Conservation (phyloP, 2,113 vertebrate genomes). For the Eidolon helvum region DNA sequence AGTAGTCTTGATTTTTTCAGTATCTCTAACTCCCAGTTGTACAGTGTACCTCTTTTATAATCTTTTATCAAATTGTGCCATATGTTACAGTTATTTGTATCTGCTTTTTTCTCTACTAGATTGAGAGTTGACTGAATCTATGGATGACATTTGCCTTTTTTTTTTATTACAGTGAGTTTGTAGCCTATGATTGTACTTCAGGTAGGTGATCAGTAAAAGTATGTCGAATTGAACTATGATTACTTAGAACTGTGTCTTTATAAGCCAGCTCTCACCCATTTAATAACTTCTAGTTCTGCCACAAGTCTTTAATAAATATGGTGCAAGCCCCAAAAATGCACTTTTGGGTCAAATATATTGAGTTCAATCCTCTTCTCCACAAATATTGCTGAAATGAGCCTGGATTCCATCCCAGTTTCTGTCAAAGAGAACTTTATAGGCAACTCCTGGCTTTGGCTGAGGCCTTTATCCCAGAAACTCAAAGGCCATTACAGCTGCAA, state of each 20-base stretch:
- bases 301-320: conserved; percentile 78
- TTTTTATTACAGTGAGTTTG: not conserved
- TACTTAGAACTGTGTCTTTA: conserved; percentile 66
- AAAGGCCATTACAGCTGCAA: conserved; percentile 65
- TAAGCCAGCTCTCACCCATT: conserved; percentile 63
- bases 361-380: conserved; percentile 77
- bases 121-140: not conserved
- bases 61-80: not conserved
- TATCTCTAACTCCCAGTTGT: not conserved
- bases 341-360: conserved; percentile 79
- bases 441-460: conserved; percentile 72
- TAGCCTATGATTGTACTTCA: not conserved
- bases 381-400: conserved; percentile 79
- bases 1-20: not conserved
- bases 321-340: conserved; percentile 74
- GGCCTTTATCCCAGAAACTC: conserved; percentile 59
- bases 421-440: conserved; percentile 75
- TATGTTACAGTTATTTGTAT: not conserved
- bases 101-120: not conserved
- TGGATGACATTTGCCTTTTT: not conserved
- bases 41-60: not conserved
- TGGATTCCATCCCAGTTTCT: conserved; percentile 78
- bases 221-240: conserved; percentile 44
- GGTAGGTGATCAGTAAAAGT: conserved; percentile 66
- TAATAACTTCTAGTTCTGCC: conserved; percentile 75